phyloP scores from a whole-genome alignment of 2,797 vertebrate species.

The Alcedo atthis region DNA sequence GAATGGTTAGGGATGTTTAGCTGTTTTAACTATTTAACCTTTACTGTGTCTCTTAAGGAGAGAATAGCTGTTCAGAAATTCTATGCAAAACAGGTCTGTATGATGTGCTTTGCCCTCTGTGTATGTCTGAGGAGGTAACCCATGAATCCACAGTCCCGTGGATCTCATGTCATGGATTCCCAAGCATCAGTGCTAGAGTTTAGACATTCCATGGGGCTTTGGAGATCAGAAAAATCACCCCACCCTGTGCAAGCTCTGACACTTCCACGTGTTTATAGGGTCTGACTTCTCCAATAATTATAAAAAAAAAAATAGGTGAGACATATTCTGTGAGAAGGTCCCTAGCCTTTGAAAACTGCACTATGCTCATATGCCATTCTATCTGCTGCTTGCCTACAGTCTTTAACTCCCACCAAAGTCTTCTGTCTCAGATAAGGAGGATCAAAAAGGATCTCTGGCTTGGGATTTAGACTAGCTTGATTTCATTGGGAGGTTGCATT shows the following conservation, averaged over 20 bases:
- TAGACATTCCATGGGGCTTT: background rate
- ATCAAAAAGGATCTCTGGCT: background rate
- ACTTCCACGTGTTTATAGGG: fast-evolving
- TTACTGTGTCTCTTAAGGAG: background rate
- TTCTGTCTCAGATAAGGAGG: background rate
- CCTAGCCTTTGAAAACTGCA: background rate
- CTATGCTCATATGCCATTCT: background rate
- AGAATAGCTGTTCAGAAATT: background rate
- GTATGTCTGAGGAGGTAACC: background rate
- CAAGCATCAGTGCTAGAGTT: background rate
- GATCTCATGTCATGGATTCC: background rate
- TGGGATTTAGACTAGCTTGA: background rate
- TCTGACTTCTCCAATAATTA: background rate
- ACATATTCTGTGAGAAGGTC: background rate
- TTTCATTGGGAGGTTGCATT: background rate
- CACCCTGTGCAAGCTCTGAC: background rate
- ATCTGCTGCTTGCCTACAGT: background rate
- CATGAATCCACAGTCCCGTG: background rate
- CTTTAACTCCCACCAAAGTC: background rate
- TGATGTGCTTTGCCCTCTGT: background rate
- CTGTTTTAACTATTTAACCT: background rate
- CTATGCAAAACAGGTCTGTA: background rate
- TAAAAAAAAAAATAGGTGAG: background rate
- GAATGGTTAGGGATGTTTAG: background rate
- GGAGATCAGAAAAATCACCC: background rate